Evolutionary conservation across 2,113 vertebrate genomes (phyloP).

Genomic region (Psittacara wagleri): DNA sequence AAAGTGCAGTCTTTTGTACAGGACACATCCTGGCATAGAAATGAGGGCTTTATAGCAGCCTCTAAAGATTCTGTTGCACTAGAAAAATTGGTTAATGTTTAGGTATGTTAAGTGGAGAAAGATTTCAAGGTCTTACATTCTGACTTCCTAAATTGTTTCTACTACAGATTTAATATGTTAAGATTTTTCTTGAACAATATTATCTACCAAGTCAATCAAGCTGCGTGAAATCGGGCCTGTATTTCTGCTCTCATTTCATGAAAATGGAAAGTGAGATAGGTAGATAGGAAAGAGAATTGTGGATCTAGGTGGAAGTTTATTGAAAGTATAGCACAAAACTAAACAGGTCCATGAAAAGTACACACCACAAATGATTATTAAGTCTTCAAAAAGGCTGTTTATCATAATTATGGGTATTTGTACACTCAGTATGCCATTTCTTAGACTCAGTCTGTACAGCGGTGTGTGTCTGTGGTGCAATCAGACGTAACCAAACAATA

Average conservation of each 20-base stretch:
- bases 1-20: neutral
- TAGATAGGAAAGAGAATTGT: neutral
- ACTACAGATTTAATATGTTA: neutral
- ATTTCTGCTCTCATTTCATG: neutral
- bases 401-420: neutral
- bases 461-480: accelerated
- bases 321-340: neutral
- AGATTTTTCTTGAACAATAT: neutral
- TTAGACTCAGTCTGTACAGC: neutral
- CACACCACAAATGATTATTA: neutral
- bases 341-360: neutral
- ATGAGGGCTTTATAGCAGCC: neutral
- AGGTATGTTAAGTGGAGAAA: neutral
- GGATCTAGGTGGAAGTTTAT: neutral
- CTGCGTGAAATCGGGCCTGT: neutral
- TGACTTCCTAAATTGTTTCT: neutral
- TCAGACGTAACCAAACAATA: neutral
- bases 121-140: neutral
- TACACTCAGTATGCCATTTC: neutral
- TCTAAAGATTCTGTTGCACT: neutral
- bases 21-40: neutral
- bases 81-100: neutral
- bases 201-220: neutral
- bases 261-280: neutral
- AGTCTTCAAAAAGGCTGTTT: neutral